These are phyloP conservation scores for Ptychochromis oligacanthus DNA, from an alignment of 2,113 vertebrate species.

Conservation along the genomic window DNA sequence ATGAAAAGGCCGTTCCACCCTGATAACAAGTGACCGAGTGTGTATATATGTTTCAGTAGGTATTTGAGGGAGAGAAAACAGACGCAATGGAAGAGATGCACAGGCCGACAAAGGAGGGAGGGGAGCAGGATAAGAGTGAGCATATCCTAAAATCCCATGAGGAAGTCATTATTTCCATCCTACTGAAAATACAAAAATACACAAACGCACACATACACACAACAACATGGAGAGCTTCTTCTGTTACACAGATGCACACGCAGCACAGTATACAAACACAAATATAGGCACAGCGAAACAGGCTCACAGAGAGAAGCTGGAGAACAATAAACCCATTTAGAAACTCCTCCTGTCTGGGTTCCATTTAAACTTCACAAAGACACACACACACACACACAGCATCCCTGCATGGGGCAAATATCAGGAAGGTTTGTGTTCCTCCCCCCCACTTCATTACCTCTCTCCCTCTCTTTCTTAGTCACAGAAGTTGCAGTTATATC, in stretches of 20 bases:
- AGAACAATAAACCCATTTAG: conserved; percentile 70
- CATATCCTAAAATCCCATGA: conserved; percentile 49
- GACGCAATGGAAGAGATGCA: conserved; percentile 28
- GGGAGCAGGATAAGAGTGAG: conserved; percentile 7
- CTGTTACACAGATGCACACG: not conserved
- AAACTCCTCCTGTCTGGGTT: conserved; percentile 46
- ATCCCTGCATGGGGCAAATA: conserved; percentile 65
- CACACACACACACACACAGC: conserved; percentile 26
- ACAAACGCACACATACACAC: not conserved
- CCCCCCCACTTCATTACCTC: conserved; percentile 32
- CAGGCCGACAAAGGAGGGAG: conserved; percentile 7
- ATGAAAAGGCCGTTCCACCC: conserved; percentile 24
- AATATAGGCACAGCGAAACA: not conserved
- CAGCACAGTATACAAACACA: not conserved
- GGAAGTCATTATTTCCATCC: conserved; percentile 59
- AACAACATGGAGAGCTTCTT: not conserved
- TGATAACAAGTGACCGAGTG: conserved; percentile 38
- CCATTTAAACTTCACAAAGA: conserved; percentile 42
- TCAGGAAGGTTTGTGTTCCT: conserved; percentile 47
- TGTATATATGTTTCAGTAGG: conserved; percentile 22
- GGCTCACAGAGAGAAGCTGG: conserved; percentile 22
- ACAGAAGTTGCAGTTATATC: conserved; percentile 79
- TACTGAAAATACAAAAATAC: conserved; percentile 16
- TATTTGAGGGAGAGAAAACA: conserved; percentile 18
- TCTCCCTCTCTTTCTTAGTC: conserved; percentile 28